Percentiles rank a stretch among this genome's conserved stretches.
Conservation (phyloP, 2,888 invertebrate species). For the Perdita meconis region DNA sequence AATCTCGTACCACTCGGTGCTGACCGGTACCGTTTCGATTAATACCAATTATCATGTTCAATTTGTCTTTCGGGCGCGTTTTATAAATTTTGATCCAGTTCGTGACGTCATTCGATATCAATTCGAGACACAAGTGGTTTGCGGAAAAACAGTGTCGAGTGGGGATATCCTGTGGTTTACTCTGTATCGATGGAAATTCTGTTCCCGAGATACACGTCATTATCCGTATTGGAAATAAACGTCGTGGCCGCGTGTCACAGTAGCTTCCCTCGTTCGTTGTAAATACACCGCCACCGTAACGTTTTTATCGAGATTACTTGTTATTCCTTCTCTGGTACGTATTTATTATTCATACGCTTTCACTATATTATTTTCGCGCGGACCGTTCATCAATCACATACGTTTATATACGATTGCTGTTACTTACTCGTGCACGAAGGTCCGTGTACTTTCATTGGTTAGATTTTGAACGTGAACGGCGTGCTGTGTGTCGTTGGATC, state of each 20-base stretch:
- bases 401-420: slow-evolving; percentile 6
- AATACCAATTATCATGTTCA: not conserved
- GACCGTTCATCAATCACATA: not conserved
- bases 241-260: not conserved
- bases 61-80: not conserved
- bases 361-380: not conserved
- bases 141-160: not conserved
- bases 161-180: slow-evolving; percentile 18
- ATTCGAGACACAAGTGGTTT: not conserved
- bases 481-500: not conserved
- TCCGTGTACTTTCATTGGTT: slow-evolving; percentile 31
- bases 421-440: slow-evolving; percentile 33
- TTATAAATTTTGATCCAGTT: not conserved
- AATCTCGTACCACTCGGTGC: slow-evolving; percentile 27
- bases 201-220: slow-evolving; percentile 21
- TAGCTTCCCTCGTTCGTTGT: not conserved
- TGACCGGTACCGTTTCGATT: slow-evolving; percentile 30
- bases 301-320: not conserved
- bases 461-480: slow-evolving; percentile 17
- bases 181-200: slow-evolving; percentile 12
- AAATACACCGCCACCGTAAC: not conserved
- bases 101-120: slow-evolving; percentile 6
- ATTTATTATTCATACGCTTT: not conserved
- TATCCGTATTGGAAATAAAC: slow-evolving; percentile 25
- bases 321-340: not conserved